Base-by-base conservation (phyloP, 2,888 invertebrate genomes). In the Apomyelois bistriatella region DNA sequence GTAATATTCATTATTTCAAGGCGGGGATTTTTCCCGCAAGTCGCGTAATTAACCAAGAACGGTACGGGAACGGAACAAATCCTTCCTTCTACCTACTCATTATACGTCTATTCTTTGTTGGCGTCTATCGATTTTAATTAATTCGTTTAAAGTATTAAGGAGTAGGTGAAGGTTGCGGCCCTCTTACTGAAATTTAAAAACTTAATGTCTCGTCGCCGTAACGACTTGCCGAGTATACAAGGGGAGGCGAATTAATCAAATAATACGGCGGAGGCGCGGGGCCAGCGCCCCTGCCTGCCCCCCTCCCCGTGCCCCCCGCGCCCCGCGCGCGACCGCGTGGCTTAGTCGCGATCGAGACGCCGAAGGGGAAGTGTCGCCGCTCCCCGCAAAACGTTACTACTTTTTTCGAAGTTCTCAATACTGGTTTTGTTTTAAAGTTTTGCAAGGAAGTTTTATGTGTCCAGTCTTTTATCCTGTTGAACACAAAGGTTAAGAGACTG, bases 231-330 rank as follows among this genome's bases (percentile, higher is more conserved):
- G 85, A 84, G 83, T 85, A 84, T 88, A 87, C 88, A 85, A 88
- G 88, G 89, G 90, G 89, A 87, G 88, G 88, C 87, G 85, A 90
- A 90, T 90, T 90, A 90, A 90, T 90, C 90, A 90, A 90, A 90
- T 90, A 90, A 90, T 89, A 87, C 87, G 79, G 84, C 84, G 79
- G 85, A 74, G 87, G 85, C 70, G 83, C 71, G 80, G 79, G 79
- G 79, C 71, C 61, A 66, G 75, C 62, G 66, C 71, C 70, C 72
- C 57, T 60, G 63, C 61, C 56, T 64, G 66, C 66, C 66, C 66
- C 61, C 71, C 59, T 69, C 70, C 68, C 75, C 22, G 22, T 22
- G 68, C 71, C 59, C 69, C 70, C 68, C 75, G 62, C 69, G 64
- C 70, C 71, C 72, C 79, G 72, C 77, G 60, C 64, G 64, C 81